Evolutionary conservation across 2,888 invertebrate species (phyloP), one percentile per base, ranked within the genome.

Genomic region (Pollenia amentaria): DNA sequence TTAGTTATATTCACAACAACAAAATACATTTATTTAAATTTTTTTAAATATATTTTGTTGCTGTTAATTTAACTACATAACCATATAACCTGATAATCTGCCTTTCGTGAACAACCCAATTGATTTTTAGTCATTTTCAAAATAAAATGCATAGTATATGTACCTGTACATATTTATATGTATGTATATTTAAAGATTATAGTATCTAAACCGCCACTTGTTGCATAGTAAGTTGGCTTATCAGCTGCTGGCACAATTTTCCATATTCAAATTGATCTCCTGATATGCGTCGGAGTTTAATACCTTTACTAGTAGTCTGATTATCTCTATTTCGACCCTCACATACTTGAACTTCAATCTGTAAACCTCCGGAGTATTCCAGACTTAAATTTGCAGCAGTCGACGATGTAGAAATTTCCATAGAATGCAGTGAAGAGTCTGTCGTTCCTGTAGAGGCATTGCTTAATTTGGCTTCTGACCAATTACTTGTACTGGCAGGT

Each of bases 201-300:
- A 51, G 69, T 29, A 85, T 48, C 86, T 89, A 91, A 62, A 91
- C 92, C 12, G 90, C 90, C 78, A 92, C 91, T 89, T 91, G 91
- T 81, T 93, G 97, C 92, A 96, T 97, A 82, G 96, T 96, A 94
- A 98, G 96, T 92, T 97, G 97, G 70, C 97, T 97, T 84, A 98
- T 97, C 90, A 98, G 94, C 93, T 97, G 97, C 92, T 97, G 97
- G 93, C 98, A 98, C 55, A 98, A 94, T 92, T 97, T 97, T 87
- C 97, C 97, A 91, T 97, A 98, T 91, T 97, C 97, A 89, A 96
- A 94, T 93, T 97, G 97, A 93, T 98, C 98, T 7, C 98, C 98
- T 0, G 97, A 97, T 90, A 98, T 97, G 91, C 97, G 94, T 78
- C 97, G 94, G 95, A 98, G 95, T 90, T 97, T 97, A 89, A 98